These are phyloP conservation scores for Polydrusus pterygomalis DNA, from an alignment of 2,888 invertebrate genomes.

Conservation along the genomic window DNA sequence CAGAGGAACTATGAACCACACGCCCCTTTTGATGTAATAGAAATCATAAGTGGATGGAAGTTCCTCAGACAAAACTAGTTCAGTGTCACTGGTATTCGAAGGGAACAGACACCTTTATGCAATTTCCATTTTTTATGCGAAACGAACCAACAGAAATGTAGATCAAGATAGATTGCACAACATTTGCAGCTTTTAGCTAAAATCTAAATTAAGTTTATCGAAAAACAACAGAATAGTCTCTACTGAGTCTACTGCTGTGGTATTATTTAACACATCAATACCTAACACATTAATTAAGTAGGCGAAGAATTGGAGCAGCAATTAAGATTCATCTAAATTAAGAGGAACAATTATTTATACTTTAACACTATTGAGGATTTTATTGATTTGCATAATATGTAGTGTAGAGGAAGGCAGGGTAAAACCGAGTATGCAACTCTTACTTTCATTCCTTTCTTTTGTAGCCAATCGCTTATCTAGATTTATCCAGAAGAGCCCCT, in stretches of 20 bases:
- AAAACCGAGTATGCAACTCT: too few species aligned
- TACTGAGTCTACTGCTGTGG: neutral
- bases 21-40: too few species aligned
- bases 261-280: constrained; percentile 20
- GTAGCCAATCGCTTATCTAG: too few species aligned
- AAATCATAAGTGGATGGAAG: too few species aligned
- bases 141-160: constrained; percentile 9
- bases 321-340: constrained; percentile 26
- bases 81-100: neutral
- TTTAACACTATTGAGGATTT: constrained; percentile 4
- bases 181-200: constrained; percentile 17
- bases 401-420: neutral
- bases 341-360: constrained; percentile 15
- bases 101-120: constrained; percentile 10
- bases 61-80: too few species aligned
- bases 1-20: too few species aligned
- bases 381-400: constrained; percentile 14
- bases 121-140: constrained; percentile 7
- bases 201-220: constrained; percentile 22
- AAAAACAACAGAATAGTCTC: constrained; percentile 11
- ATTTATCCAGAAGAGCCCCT: too few species aligned
- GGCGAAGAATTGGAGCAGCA: constrained; percentile 9
- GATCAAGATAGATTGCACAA: constrained; percentile 21
- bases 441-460: too few species aligned
- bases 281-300: constrained; percentile 5